Evolutionary conservation across 2,113 vertebrate species (phyloP), one percentile per base, ranked within the genome.

Genomic region (Lethenteron camtschaticum): DNA sequence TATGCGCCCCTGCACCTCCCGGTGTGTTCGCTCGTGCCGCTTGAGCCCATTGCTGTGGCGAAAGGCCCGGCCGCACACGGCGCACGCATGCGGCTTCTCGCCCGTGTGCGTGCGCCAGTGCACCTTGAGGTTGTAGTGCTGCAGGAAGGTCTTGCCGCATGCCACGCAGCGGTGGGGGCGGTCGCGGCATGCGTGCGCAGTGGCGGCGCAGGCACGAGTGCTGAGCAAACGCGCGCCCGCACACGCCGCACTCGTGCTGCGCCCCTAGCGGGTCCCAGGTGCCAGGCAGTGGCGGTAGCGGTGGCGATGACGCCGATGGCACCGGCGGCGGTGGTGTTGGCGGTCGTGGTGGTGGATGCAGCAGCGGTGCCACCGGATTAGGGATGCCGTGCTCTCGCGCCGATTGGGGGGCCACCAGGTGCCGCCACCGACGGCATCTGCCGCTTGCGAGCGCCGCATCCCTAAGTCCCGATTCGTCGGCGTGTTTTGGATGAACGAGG

Each of bases 161-260:
- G 20, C 63, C n/a, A 20, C n/a, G 63, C 63, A 66, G n/a, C 20
- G 91, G 77, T 99, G 96, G 10, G 94, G 94, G 78, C 96, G 96
- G 76, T 99, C 75, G 95, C 94, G 78, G 94, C 96, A 76, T 99
- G 94, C 70, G 96, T 99, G 75, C 89, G 95, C 73, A 99, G 77
- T 99, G 92, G 68, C 86, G 95, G 72, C 94, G 81, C 58, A 99
- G 83, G 81, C 96, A 96, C 82, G 91, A 96, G 4, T 90, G 90
- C 70, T 99, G 91, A 3, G 91, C 94, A 77, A 99, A 99, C 56
- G 94, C 90, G 77, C 96, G 96, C 79, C 90, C 95, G 78, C 94
- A 99, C 81, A 97, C 96, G 72, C 91, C 90, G 3, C 94, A 99
- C 78, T 96, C 96, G 77, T 99, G 24, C 63, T 66, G 63, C 41